Evolutionary conservation across 2,113 vertebrate genomes (phyloP), one percentile per base, ranked within the genome.

Genomic region (Mormyrus lacerda): DNA sequence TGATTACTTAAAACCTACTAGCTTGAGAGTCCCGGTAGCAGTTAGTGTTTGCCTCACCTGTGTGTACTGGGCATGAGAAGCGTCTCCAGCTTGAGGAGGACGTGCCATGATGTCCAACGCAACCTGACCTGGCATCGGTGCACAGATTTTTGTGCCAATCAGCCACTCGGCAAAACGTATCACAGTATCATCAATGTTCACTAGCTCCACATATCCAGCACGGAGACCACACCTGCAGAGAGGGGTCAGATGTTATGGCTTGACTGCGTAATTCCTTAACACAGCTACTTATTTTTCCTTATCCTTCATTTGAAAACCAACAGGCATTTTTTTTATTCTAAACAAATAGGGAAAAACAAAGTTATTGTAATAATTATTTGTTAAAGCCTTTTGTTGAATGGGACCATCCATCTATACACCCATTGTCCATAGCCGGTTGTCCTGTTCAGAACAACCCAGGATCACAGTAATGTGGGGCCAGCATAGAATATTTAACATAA

Each of bases 131-230:
- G 10, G 61, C 61, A 69, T 10, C 3, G 61, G n/a, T 27, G 61
- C 9, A 69, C 61, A 69, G n/a, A 69, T 69, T 27, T 11, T 31
- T 31, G 10, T 69, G 61, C 3, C n/a, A 69, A 31, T 11, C 61
- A 69, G 61, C 61, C 61, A 69, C 10, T 27, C 0, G 10, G 10
- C 10, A 69, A 31, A 69, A 31, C 1, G 0, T 19, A 31, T 27
- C 10, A 69, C n/a, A 69, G n/a, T 3, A 31, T 27, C 10, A 3
- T 69, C 61, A 31, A 69, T 13, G 61, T 69, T 69, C 44, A 95
- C 83, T n/a, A 91, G 44, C 91, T 96, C 95, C 94, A 96, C 93
- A 90, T 93, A 96, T 0, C 94, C 95, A 2, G 91, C 90, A 45
- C 94, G 93, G 61, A 95, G 89, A 17, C 94, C 95, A 91, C 94